A percentile compares a stretch with the other conserved stretches of the same genome.
Conservation (phyloP, 2,888 invertebrate species). For the Pollenia griseotomentosa region DNA sequence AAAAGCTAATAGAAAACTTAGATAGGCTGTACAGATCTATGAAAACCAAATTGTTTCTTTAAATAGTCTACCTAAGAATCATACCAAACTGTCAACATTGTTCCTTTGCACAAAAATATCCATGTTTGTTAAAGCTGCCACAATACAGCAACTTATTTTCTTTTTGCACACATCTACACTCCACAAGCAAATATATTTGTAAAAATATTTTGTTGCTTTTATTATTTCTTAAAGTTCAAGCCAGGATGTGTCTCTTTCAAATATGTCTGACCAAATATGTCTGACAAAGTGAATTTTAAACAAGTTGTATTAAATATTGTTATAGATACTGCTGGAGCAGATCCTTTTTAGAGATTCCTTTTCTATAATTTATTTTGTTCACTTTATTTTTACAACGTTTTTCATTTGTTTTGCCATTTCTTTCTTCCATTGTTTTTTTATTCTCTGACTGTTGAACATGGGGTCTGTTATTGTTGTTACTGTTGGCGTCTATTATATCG, state of each 20-base stretch:
- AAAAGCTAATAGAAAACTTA: too few relatives aligned
- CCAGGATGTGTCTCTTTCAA: slow-evolving; percentile 28
- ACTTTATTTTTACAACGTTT: background rate
- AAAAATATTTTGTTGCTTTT: background rate
- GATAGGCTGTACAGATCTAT: too few relatives aligned
- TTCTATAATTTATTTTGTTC: slow-evolving; percentile 17
- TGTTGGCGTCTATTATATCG: slow-evolving; percentile 11
- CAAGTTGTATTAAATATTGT: slow-evolving; percentile 52
- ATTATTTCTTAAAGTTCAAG: too few relatives aligned
- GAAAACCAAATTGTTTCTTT: too few relatives aligned
- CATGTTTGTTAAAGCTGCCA: background rate
- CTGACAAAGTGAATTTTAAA: slow-evolving; percentile 57
- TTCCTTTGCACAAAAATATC: background rate
- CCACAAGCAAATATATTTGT: background rate
- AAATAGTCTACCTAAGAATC: too few relatives aligned
- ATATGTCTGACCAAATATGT: slow-evolving; percentile 31
- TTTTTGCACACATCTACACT: background rate
- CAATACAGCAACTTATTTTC: background rate
- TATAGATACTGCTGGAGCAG: slow-evolving; percentile 49
- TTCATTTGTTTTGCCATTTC: slow-evolving; percentile 8
- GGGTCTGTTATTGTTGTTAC: background rate
- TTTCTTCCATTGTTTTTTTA: background rate
- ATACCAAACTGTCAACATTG: too few relatives aligned
- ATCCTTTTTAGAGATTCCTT: slow-evolving; percentile 21
- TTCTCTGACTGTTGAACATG: background rate